A percentile compares a stretch with the other conserved stretches of the same genome.
These are phyloP conservation scores for Dicyrtomina minuta DNA, from an alignment of 2,888 invertebrate genomes.

Conservation along the genomic window DNA sequence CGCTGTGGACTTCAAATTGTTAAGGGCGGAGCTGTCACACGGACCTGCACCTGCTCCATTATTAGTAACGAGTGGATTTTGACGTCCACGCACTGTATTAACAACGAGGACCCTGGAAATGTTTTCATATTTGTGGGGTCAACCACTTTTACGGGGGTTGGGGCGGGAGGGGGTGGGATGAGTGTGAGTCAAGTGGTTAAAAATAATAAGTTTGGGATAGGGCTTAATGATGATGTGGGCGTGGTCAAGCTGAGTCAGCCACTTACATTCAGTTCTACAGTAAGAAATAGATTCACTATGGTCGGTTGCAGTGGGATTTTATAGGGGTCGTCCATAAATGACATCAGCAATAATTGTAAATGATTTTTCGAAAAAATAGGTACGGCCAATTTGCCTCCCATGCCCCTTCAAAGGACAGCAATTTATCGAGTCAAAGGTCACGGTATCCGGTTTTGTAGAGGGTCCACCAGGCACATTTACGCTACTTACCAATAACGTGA, in stretches of 20 bases:
- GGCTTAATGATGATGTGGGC: slow-evolving; percentile 9
- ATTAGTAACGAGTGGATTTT: slow-evolving; percentile 18
- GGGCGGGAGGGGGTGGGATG: neutral
- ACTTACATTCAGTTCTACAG: neutral
- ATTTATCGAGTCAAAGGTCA: neutral
- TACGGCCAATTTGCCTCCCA: slow-evolving; percentile 10
- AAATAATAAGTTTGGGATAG: neutral
- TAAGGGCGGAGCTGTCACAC: neutral
- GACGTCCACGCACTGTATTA: slow-evolving; percentile 10
- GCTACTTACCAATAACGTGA: slow-evolving; percentile 1
- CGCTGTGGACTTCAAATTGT: slow-evolving; percentile 6
- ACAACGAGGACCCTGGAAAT: neutral
- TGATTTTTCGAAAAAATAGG: neutral
- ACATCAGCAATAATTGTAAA: too few relatives aligned
- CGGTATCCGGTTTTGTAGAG: slow-evolving; percentile 18
- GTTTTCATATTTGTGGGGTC: slow-evolving; percentile 11
- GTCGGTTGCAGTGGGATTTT: too few relatives aligned
- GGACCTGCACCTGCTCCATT: slow-evolving; percentile 19
- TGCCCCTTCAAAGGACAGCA: slow-evolving; percentile 21
- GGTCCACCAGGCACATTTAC: neutral
- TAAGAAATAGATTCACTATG: neutral
- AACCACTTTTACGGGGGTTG: neutral
- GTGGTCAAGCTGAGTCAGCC: slow-evolving; percentile 8
- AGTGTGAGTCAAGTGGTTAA: neutral
- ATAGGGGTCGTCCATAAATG: too few relatives aligned